A percentile compares a stretch with the other conserved stretches of the same genome.
phyloP scores from a whole-genome alignment of 2,113 vertebrate species.

The Microtus oregoni region DNA sequence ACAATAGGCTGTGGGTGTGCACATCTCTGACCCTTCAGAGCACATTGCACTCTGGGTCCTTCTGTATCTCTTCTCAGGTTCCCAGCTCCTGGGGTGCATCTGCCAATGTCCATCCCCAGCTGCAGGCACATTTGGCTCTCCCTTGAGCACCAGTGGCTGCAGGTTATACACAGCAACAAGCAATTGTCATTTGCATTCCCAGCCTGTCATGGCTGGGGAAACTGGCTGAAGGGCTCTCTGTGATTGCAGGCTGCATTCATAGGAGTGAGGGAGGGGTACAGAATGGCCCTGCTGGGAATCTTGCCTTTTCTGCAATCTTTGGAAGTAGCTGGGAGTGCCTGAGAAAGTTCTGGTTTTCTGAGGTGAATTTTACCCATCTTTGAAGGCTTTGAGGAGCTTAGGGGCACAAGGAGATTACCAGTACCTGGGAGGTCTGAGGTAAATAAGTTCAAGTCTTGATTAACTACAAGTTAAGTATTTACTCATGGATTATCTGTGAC shows the following conservation, averaged over 20 bases:
- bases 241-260: background rate
- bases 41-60: background rate
- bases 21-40: background rate
- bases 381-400: background rate
- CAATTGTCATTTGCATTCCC: background rate
- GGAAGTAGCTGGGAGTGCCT: background rate
- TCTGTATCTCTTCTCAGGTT: background rate
- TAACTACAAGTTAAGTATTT: conserved; percentile 61
- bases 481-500: conserved; percentile 69
- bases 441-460: conserved; percentile 51
- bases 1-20: fast-evolving
- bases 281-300: background rate
- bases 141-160: too few species aligned
- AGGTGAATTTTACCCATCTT: background rate
- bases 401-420: background rate
- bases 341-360: background rate
- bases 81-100: background rate
- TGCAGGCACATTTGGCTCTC: background rate
- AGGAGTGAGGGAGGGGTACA: fast-evolving
- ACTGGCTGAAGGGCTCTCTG: background rate
- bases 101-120: background rate
- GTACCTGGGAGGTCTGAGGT: background rate
- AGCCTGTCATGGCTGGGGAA: background rate
- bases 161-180: background rate
- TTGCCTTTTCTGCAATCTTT: background rate